These are phyloP conservation scores for Elephas maximus DNA, from an alignment of 2,113 vertebrate species.

Conservation along the genomic window DNA sequence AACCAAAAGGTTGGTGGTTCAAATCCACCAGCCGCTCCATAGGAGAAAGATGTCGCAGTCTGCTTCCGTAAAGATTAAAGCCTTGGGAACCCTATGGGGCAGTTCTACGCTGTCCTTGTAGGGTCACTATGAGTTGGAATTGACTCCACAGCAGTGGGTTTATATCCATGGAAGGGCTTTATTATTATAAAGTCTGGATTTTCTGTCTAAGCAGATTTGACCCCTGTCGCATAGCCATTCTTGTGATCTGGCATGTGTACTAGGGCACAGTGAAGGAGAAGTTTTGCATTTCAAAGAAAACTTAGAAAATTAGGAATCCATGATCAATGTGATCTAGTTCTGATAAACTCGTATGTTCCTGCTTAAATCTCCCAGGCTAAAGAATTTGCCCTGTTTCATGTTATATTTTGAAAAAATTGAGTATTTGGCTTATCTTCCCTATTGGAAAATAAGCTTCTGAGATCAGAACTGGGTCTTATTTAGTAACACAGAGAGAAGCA, in stretches of 20 bases:
- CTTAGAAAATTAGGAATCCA: not conserved
- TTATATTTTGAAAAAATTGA: not conserved
- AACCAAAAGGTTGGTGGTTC: not conserved
- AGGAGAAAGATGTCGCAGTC: not conserved
- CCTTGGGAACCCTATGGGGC: no score
- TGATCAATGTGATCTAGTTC: not conserved
- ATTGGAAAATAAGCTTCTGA: constrained; percentile 12
- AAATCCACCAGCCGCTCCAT: not conserved
- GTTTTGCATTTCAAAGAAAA: not conserved
- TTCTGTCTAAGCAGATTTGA: not conserved
- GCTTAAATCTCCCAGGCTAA: not conserved
- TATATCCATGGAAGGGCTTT: not conserved
- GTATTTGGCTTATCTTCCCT: constrained; percentile 18
- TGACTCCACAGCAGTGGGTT: not conserved
- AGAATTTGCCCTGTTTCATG: not conserved
- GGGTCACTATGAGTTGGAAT: not conserved
- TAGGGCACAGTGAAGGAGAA: not conserved
- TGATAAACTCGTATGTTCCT: not conserved
- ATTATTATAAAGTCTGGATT: not conserved
- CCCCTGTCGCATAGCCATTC: not conserved
- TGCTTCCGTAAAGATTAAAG: no score
- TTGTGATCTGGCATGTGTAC: not conserved
- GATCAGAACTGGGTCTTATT: not conserved
- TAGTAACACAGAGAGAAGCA: not conserved
- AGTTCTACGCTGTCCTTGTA: not conserved